A percentile compares a stretch with the other conserved stretches of the same genome.
Conservation (phyloP, 2,113 vertebrate species). For the Limanda limanda region DNA sequence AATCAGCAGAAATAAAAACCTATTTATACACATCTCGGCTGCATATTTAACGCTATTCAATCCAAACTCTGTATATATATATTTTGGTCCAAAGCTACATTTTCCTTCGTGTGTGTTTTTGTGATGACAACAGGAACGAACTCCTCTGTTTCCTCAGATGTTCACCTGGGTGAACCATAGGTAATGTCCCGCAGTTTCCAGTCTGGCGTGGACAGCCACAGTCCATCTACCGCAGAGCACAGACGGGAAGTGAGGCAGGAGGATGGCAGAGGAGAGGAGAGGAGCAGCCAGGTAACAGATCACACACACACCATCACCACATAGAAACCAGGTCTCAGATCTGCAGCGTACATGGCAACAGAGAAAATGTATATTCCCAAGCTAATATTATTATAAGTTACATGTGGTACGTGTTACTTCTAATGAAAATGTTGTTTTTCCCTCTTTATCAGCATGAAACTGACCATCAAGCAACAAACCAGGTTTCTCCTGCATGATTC, state of each 20-base stretch:
- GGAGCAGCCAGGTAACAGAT: slow-evolving; percentile 10
- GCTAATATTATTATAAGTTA: no score
- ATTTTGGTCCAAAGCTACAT: no score
- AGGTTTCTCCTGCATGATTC: background rate
- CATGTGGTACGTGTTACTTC: background rate
- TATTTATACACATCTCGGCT: no score
- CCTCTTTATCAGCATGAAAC: background rate
- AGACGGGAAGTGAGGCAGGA: slow-evolving; percentile 27
- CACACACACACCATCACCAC: background rate
- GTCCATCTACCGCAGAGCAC: slow-evolving; percentile 35
- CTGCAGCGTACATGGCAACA: no score
- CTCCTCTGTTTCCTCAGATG: slow-evolving; percentile 18
- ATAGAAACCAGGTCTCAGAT: no score
- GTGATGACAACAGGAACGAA: background rate
- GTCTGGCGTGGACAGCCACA: slow-evolving; percentile 13
- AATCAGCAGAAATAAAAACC: no score
- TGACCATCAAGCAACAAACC: background rate
- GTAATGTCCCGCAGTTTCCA: slow-evolving; percentile 45
- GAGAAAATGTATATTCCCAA: no score
- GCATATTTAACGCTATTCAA: no score
- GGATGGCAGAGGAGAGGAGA: slow-evolving; percentile 7
- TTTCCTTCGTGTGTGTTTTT: background rate
- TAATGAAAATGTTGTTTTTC: background rate
- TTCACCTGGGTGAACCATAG: slow-evolving; percentile 44
- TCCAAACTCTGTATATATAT: no score